A percentile compares a stretch with the other conserved stretches of the same genome.
These are phyloP conservation scores for Vombatus ursinus DNA, from an alignment of 2,113 vertebrate genomes.

Conservation along the genomic window DNA sequence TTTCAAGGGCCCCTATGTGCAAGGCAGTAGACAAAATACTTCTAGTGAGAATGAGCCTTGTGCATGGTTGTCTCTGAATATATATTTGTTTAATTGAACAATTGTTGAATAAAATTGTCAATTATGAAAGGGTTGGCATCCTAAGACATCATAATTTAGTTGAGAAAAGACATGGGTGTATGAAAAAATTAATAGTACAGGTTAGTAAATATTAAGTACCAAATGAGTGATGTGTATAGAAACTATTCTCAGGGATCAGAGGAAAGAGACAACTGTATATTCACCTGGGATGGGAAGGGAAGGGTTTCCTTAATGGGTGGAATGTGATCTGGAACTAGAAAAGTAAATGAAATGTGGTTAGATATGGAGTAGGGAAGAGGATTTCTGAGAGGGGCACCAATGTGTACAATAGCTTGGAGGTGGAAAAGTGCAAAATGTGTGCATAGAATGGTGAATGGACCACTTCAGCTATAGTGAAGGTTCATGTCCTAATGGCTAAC, in stretches of 20 bases:
- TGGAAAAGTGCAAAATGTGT: not conserved
- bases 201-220: not conserved
- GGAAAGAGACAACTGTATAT: not conserved
- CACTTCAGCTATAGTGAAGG: not conserved
- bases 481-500: not conserved
- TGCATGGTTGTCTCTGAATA: not conserved
- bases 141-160: not conserved
- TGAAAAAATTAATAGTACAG: not conserved
- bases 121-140: not conserved
- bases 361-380: not conserved
- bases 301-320: not conserved
- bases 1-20: not conserved
- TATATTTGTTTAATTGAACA: not conserved
- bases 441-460: not conserved
- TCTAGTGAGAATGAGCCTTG: not conserved
- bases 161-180: not conserved
- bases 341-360: not conserved
- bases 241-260: not conserved
- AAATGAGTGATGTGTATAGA: not conserved
- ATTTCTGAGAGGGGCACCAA: not conserved
- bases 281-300: not conserved
- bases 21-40: not conserved
- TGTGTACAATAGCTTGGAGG: not conserved
- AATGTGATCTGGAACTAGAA: not conserved
- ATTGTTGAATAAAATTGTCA: not conserved